phyloP scores from a whole-genome alignment of 2,113 vertebrate species.

The Pionites leucogaster region DNA sequence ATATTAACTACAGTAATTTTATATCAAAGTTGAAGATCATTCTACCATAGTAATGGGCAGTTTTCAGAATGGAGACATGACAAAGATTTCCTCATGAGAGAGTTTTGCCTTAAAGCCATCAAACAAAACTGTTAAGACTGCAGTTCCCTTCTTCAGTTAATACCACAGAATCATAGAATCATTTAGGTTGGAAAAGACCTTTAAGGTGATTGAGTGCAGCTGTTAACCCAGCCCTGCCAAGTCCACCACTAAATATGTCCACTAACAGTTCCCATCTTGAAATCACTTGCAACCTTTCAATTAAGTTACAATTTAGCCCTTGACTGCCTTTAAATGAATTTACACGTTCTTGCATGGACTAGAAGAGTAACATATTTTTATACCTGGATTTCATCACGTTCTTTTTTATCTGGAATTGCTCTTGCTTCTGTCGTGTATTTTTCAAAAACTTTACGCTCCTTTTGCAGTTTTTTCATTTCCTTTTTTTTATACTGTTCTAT shows the following conservation, averaged over 20 bases:
- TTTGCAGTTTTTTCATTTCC: conserved; percentile 89
- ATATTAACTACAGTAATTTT: background rate
- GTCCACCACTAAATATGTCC: background rate
- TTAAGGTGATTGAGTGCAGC: background rate
- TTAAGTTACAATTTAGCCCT: background rate
- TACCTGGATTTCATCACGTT: conserved; percentile 96
- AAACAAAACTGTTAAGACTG: background rate
- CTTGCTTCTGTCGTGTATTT: conserved; percentile 83
- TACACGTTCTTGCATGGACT: background rate
- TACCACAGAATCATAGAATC: background rate
- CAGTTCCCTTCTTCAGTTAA: background rate
- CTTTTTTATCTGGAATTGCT: conserved; percentile 91
- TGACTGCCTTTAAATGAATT: background rate
- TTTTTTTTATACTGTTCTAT: conserved; percentile 90
- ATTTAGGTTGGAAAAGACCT: background rate
- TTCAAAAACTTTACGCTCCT: conserved; percentile 91
- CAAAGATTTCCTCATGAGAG: background rate
- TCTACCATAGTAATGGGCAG: background rate
- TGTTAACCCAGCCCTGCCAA: background rate
- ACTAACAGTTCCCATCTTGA: background rate
- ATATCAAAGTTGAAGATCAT: background rate
- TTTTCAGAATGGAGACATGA: background rate
- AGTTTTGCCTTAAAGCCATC: background rate
- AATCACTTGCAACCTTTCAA: background rate
- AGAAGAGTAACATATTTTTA: background rate